A percentile compares a stretch with the other conserved stretches of the same genome.
Evolutionary conservation across 2,797 vertebrate genomes (phyloP).

Genomic region (Sebastes ruberrimus): DNA sequence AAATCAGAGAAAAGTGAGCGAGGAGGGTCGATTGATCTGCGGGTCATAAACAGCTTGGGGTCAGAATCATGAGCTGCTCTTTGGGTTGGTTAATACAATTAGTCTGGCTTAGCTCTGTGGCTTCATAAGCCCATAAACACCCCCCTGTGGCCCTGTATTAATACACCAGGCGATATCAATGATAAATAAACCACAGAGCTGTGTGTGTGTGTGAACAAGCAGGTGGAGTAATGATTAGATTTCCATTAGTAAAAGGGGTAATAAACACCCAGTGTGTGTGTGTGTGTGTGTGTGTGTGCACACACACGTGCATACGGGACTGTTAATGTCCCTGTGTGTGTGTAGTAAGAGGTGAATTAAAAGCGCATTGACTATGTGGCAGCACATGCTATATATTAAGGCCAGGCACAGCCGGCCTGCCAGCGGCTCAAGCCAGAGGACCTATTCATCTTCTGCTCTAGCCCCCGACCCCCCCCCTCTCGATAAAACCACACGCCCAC

Average conservation of each 20-base stretch:
- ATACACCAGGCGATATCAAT: conserved; percentile 62
- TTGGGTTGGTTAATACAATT: conserved; percentile 70
- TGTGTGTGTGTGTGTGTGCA: conserved; percentile 7
- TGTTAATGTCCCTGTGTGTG: conserved; percentile 48
- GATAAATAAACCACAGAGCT: conserved; percentile 61
- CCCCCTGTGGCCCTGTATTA: conserved; percentile 41
- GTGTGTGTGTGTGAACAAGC: conserved; percentile 55
- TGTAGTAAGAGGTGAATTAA: conserved; percentile 83
- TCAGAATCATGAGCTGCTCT: conserved; percentile 59
- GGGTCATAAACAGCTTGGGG: conserved; percentile 66
- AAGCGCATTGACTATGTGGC: conserved; percentile 90
- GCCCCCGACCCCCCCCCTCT: conserved; percentile 52
- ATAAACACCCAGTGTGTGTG: conserved; percentile 43
- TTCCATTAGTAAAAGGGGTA: conserved; percentile 68
- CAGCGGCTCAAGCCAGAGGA: conserved; percentile 63
- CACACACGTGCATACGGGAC: conserved; percentile 28
- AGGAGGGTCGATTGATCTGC: conserved; percentile 59
- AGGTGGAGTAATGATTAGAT: conserved; percentile 71
- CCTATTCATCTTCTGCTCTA: conserved; percentile 80
- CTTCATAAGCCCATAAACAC: conserved; percentile 50
- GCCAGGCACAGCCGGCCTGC: conserved; percentile 72
- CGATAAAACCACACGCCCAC: conserved; percentile 74
- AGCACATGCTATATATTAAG: conserved; percentile 86
- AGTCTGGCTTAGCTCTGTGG: conserved; percentile 48
- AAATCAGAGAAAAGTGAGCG: not conserved